Evolutionary conservation across 1,140 invertebrate genomes (phyloP).

Genomic region (Papilio glaucus): DNA sequence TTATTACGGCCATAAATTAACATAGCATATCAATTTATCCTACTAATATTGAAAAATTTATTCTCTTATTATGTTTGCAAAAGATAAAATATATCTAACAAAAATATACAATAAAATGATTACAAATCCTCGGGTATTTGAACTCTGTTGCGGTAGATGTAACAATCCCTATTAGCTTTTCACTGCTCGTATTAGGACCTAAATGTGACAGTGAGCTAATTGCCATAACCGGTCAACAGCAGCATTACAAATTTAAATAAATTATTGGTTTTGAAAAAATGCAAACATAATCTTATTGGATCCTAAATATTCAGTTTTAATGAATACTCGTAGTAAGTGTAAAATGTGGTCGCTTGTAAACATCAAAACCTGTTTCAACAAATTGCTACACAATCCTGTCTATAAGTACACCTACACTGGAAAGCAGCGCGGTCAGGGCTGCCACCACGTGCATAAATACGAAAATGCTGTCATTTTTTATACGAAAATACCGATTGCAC

Average conservation of each 20-base stretch:
- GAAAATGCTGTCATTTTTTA: no score
- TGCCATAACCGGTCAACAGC: no score
- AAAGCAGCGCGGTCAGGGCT: not conserved
- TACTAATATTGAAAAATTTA: not conserved
- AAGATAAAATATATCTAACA: not conserved
- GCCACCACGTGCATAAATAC: not conserved
- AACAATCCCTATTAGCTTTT: not conserved
- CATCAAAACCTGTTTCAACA: conserved; percentile 28
- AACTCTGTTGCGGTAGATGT: not conserved
- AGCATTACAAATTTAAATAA: not conserved
- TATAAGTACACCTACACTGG: not conserved
- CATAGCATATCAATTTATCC: not conserved
- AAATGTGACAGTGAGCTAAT: not conserved
- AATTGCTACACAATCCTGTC: conserved; percentile 11
- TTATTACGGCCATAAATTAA: not conserved
- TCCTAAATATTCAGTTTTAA: not conserved
- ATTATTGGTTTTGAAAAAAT: not conserved
- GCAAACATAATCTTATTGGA: not conserved
- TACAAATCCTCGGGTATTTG: not conserved
- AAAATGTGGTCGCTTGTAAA: not conserved
- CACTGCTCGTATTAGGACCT: not conserved
- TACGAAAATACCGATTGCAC: not conserved
- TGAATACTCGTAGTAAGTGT: not conserved
- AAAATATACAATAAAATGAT: no score
- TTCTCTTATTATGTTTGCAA: not conserved